Evolutionary conservation across 2,888 invertebrate genomes (phyloP), one percentile per base, ranked within the genome.

Genomic region (Schizotus pectinicornis): DNA sequence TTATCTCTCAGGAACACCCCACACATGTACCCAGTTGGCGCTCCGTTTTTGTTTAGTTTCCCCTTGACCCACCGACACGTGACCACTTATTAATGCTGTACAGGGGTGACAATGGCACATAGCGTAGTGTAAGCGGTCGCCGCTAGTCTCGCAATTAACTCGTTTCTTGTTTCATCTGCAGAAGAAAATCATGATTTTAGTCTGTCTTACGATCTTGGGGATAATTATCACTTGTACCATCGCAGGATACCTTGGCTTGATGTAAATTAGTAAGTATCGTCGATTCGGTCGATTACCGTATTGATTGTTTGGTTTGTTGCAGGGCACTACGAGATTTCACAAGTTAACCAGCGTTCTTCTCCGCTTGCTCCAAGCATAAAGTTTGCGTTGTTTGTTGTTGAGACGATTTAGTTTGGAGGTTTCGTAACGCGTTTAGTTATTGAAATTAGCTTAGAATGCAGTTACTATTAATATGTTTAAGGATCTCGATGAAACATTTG

Each of bases 141-240:
- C 5, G 22, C 22, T 22, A 22, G 22, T 3, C 5, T 22, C 22
- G 22, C 22, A 22, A 22, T 22, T 22, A 22, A 22, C 22, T 22
- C 22, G 62, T 69, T 62, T 69, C 67, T 68, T 60, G 50, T 69
- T 74, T 79, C 62, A 70, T 74, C 79, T 86, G 86, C 89, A 90
- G 90, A 92, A 92, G 91, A 89, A 91, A 88, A 91, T 92, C 84
- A 89, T 92, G 89, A 92, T 94, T 87, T 87, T 92, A 83, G 88
- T 92, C 85, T 93, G 93, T 86, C 87, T 93, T 83, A 86, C 91
- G 81, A 87, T 93, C 82, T 85, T 90, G 84, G 88, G 88, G 81
- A 84, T 91, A 83, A 88, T 92, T 79, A 84, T 91, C 81, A 89
- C 89, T 68, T 84, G 87, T 70, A 87, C 86, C 74, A 84, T 89